Evolutionary conservation across 2,888 invertebrate genomes (phyloP).

Genomic region (Lasioglossum oenotherae): DNA sequence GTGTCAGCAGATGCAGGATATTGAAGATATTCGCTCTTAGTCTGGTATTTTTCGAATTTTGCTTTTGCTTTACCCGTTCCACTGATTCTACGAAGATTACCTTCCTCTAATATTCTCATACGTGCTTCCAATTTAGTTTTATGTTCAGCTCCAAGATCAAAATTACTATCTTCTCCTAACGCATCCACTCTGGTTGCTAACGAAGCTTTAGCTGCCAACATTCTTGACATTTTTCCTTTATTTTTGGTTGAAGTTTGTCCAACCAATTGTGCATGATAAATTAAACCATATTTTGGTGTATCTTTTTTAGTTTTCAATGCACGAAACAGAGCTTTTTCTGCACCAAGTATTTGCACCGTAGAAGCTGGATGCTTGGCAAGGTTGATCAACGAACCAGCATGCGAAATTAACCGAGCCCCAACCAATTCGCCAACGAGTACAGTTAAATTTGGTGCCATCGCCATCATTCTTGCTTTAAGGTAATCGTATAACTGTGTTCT

Average conservation of each 20-base stretch:
- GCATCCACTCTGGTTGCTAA: slow-evolving; percentile 98
- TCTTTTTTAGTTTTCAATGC: slow-evolving; percentile 98
- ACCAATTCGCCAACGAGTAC: slow-evolving; percentile 98
- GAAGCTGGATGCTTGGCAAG: slow-evolving; percentile 99
- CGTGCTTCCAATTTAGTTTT: slow-evolving; percentile 94
- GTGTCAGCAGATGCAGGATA: slow-evolving; percentile 93
- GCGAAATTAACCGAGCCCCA: slow-evolving; percentile 97
- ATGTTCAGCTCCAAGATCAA: slow-evolving; percentile 95
- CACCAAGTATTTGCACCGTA: slow-evolving; percentile 98
- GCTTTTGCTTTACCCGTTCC: slow-evolving; percentile 95
- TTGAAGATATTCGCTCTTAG: slow-evolving; percentile 90
- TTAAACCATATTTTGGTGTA: slow-evolving; percentile 99
- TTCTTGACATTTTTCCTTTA: slow-evolving; percentile 97
- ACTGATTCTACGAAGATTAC: slow-evolving; percentile 92
- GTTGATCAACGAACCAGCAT: slow-evolving; percentile 98
- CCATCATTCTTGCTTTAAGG: slow-evolving; percentile 98
- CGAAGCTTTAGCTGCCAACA: slow-evolving; percentile 98
- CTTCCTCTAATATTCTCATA: slow-evolving; percentile 93
- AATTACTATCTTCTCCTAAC: slow-evolving; percentile 94
- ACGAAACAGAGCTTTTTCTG: slow-evolving; percentile 98
- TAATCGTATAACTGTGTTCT: slow-evolving; percentile 96
- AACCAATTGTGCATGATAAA: slow-evolving; percentile 97
- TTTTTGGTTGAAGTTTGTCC: slow-evolving; percentile 95
- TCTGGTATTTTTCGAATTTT: slow-evolving; percentile 97
- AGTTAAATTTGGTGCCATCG: slow-evolving; percentile 98